phyloP scores from a whole-genome alignment of 2,888 invertebrate genomes.

The Athrips mouffetella region DNA sequence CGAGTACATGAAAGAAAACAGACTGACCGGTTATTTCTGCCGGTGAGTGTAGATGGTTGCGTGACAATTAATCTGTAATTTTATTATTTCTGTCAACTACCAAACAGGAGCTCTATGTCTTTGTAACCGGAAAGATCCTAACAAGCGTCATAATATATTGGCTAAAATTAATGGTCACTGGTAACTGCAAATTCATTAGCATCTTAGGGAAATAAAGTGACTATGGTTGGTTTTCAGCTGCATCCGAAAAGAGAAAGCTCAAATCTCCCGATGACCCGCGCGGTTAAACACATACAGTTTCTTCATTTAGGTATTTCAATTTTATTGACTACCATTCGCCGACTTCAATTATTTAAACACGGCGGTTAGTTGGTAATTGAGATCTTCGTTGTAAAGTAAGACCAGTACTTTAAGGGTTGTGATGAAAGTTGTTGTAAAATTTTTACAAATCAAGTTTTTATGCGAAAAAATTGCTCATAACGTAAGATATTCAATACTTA shows the following conservation, averaged over 20 bases:
- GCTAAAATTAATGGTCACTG: conserved; percentile 9
- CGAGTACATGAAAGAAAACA: conserved; percentile 4
- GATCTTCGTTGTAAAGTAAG: background rate
- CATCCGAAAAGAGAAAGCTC: conserved; percentile 7
- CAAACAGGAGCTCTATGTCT: too few relatives aligned
- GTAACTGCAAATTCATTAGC: conserved; percentile 11
- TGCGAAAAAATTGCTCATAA: conserved; percentile 30
- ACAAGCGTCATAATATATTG: conserved; percentile 1
- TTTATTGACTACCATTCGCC: background rate
- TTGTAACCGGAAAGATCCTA: background rate
- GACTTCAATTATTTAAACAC: background rate
- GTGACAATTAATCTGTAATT: too few relatives aligned
- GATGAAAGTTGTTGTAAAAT: conserved; percentile 27
- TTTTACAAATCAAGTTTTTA: conserved; percentile 31
- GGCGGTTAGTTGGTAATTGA: background rate
- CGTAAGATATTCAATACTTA: conserved; percentile 38
- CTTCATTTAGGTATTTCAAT: background rate
- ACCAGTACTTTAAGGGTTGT: background rate
- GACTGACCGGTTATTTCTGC: too few relatives aligned
- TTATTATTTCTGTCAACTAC: too few relatives aligned
- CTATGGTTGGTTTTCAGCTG: background rate
- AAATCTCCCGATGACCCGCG: background rate
- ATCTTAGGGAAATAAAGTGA: background rate
- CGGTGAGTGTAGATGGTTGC: too few relatives aligned
- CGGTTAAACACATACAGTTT: background rate